These are phyloP conservation scores for Nibea albiflora DNA, from an alignment of 2,113 vertebrate species.

Conservation along the genomic window DNA sequence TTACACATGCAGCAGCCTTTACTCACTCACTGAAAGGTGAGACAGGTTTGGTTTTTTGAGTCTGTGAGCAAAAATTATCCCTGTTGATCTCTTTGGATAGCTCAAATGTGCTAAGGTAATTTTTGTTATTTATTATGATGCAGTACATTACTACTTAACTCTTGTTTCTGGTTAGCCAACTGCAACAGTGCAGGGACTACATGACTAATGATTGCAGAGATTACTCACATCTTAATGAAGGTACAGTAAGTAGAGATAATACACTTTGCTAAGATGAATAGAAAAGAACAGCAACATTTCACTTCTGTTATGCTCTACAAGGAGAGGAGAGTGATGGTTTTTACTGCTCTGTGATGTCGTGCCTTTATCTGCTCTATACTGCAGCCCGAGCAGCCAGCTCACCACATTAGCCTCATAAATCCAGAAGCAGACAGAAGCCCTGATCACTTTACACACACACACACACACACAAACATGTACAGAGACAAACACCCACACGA, in stretches of 20 bases:
- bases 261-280: slow-evolving; percentile 22
- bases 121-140: not conserved
- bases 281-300: slow-evolving; percentile 22
- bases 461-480: slow-evolving; percentile 1
- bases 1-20: slow-evolving; percentile 81
- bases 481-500: slow-evolving; percentile 12
- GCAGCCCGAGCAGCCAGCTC: slow-evolving; percentile 60
- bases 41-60: slow-evolving; percentile 6
- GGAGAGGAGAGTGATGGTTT: slow-evolving; percentile 31
- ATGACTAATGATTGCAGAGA: slow-evolving; percentile 19
- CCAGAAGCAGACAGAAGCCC: slow-evolving; percentile 49
- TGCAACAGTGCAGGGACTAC: not conserved
- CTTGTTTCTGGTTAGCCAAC: slow-evolving; percentile 8
- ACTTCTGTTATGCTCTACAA: slow-evolving; percentile 13
- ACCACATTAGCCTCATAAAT: slow-evolving; percentile 73
- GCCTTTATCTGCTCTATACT: slow-evolving; percentile 51
- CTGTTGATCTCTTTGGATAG: not conserved
- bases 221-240: slow-evolving; percentile 4
- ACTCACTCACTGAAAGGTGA: not conserved
- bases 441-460: slow-evolving; percentile 38
- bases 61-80: slow-evolving; percentile 59
- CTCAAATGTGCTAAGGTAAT: not conserved
- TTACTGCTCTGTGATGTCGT: slow-evolving; percentile 30
- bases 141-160: not conserved
- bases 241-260: slow-evolving; percentile 22